These are phyloP conservation scores for Girardia tigrina DNA, from an alignment of 2,888 invertebrate species.

Conservation along the genomic window DNA sequence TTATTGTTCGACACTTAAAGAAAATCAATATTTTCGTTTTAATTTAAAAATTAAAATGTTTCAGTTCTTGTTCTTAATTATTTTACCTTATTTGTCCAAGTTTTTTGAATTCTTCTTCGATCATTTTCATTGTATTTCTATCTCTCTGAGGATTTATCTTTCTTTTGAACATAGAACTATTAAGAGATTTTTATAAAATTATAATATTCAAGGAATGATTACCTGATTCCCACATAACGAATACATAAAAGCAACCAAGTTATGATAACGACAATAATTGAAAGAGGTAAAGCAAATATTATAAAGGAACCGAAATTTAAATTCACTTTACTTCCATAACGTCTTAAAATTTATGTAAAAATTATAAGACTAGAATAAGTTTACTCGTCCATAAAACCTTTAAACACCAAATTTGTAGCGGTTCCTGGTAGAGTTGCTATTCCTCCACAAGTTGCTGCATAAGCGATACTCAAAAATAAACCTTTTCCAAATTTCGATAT, in stretches of 20 bases:
- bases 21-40: no score
- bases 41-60: no score
- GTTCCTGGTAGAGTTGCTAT: not conserved
- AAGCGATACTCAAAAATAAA: not conserved
- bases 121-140: constrained; percentile 8
- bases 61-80: no score
- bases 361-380: not conserved
- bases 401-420: not conserved
- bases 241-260: not conserved
- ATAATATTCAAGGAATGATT: not conserved
- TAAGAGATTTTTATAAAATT: not conserved
- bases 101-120: not conserved
- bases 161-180: constrained; percentile 2
- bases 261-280: not conserved
- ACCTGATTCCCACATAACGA: not conserved
- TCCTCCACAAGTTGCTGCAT: not conserved
- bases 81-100: not conserved
- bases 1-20: no score
- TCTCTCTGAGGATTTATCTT: not conserved
- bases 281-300: not conserved
- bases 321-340: not conserved
- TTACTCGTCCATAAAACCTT: not conserved
- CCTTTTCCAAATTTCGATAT: not conserved
- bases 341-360: not conserved
- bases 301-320: constrained; percentile 14